Conservation (phyloP, 1,140 invertebrate genomes). For the Lucilia sericata region DNA sequence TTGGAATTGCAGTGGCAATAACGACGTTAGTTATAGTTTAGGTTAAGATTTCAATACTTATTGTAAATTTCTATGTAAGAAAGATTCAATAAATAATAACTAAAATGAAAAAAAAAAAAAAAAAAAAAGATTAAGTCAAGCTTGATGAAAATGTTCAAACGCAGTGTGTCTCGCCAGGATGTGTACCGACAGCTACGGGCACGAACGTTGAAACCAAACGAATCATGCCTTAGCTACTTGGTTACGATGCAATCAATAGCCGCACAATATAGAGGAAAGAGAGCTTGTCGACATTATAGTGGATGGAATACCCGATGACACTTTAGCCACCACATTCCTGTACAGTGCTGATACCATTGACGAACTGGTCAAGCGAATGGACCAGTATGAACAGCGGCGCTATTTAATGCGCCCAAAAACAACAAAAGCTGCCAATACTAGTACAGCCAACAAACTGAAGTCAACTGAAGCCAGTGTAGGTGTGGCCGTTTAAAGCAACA, state of each 20-base stretch:
- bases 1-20: too few relatives aligned
- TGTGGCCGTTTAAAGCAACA: neutral
- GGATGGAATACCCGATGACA: slow-evolving; percentile 31
- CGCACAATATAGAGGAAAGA: neutral
- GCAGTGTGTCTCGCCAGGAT: slow-evolving; percentile 10
- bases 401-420: neutral
- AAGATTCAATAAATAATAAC: too few relatives aligned
- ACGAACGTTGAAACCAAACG: slow-evolving; percentile 12
- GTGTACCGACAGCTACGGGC: neutral
- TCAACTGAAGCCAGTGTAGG: neutral
- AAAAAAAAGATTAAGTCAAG: too few relatives aligned
- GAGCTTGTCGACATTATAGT: slow-evolving; percentile 33
- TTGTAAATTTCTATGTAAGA: too few relatives aligned
- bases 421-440: neutral
- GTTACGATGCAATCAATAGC: slow-evolving; percentile 43
- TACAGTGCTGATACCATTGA: slow-evolving; percentile 22
- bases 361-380: slow-evolving; percentile 22
- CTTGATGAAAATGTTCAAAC: slow-evolving; percentile 4
- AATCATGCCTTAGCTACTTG: slow-evolving; percentile 27
- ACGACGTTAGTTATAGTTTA: too few relatives aligned
- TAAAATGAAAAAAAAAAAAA: too few relatives aligned
- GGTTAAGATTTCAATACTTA: too few relatives aligned
- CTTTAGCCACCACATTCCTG: neutral
- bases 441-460: neutral
- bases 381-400: slow-evolving; percentile 31